Evolutionary conservation across 1,140 invertebrate genomes (phyloP).

Genomic region (Delia radicum): DNA sequence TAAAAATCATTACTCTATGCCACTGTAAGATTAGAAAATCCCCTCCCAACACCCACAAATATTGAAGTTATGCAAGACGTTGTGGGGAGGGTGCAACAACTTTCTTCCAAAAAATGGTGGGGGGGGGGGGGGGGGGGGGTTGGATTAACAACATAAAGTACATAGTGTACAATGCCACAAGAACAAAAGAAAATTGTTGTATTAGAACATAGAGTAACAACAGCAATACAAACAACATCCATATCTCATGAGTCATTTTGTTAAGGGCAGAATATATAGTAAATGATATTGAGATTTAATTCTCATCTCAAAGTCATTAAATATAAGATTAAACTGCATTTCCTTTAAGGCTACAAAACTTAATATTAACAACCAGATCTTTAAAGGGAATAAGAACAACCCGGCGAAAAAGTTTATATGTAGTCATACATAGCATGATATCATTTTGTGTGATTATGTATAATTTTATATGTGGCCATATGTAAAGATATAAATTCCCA

Average conservation of each 20-base stretch:
- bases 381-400: too few species aligned
- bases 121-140: too few species aligned
- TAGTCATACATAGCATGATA: too few species aligned
- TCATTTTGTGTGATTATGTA: too few species aligned
- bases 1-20: background rate
- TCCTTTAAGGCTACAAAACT: constrained; percentile 18
- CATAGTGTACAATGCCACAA: background rate
- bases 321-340: constrained; percentile 54
- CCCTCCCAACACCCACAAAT: background rate
- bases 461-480: too few species aligned
- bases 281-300: background rate
- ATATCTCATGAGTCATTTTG: background rate
- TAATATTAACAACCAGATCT: background rate
- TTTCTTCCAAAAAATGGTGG: too few species aligned
- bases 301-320: constrained; percentile 38
- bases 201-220: background rate
- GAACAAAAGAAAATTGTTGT: background rate
- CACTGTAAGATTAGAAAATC: background rate
- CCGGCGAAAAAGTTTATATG: too few species aligned
- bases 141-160: background rate
- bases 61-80: background rate
- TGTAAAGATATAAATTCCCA: too few species aligned
- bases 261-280: background rate
- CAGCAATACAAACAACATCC: background rate
- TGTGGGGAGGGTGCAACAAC: too few species aligned